These are phyloP conservation scores for Chironomus striatipennis DNA, from an alignment of 1,140 invertebrate species.

Conservation along the genomic window DNA sequence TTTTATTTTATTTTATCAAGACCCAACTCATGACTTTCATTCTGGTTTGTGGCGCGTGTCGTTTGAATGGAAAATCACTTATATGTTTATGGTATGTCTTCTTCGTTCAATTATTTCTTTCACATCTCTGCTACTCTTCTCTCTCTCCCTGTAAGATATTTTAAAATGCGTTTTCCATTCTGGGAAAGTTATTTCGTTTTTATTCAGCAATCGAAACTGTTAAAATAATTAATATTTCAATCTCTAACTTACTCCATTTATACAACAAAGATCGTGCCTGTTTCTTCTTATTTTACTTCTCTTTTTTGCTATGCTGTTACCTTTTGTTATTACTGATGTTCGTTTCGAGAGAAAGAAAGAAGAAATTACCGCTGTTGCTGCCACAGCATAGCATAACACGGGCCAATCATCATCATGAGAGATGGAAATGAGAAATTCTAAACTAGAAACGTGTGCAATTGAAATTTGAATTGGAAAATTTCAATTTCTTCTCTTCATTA, in stretches of 20 bases:
- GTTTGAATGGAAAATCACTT: conserved; percentile 21
- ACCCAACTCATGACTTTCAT: background rate
- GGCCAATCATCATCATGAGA: conserved; percentile 4
- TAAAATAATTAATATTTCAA: conserved; percentile 24
- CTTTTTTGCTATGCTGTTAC: background rate
- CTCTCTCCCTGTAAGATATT: background rate
- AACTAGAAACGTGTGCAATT: conserved; percentile 12
- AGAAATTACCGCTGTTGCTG: conserved; percentile 11
- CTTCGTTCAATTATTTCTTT: background rate
- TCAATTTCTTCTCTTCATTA: conserved; percentile 10
- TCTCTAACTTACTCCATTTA: background rate
- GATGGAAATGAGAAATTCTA: conserved; percentile 14
- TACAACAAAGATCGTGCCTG: conserved; percentile 5
- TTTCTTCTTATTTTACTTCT: conserved; percentile 10
- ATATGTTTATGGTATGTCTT: conserved; percentile 18
- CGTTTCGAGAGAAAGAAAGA: background rate
- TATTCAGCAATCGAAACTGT: conserved; percentile 11
- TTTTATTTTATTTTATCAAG: background rate
- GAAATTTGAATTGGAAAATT: conserved; percentile 4
- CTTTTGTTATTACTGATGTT: conserved; percentile 14
- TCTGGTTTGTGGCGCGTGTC: conserved; percentile 16
- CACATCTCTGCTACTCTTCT: background rate
- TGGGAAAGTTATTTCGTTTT: conserved; percentile 20
- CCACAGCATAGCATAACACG: background rate
- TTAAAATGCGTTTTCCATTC: conserved; percentile 17